Percentiles rank a stretch among this genome's conserved stretches.
These are phyloP conservation scores for Falco columbarius DNA, from an alignment of 2,797 vertebrate species.

Conservation along the genomic window DNA sequence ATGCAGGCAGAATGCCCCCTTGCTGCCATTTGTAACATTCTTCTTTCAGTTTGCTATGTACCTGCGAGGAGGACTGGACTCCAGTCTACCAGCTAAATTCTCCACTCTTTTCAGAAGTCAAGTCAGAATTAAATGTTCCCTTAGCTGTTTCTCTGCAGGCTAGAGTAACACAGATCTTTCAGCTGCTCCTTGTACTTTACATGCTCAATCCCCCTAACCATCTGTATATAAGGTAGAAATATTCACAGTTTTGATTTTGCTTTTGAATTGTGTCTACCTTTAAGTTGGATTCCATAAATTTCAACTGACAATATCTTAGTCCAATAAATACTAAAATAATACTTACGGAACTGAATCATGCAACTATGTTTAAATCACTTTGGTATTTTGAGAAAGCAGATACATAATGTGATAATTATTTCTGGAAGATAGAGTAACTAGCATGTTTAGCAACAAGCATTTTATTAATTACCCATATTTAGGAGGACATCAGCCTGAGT, in stretches of 20 bases:
- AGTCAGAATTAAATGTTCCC: not conserved
- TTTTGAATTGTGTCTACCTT: not conserved
- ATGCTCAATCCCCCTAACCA: not conserved
- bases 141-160: fast-evolving
- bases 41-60: not conserved
- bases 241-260: not conserved
- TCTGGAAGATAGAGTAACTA: not conserved
- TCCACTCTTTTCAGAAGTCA: not conserved
- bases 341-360: not conserved
- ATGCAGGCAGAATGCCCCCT: not conserved
- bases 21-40: not conserved
- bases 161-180: not conserved
- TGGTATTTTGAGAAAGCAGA: not conserved
- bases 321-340: not conserved
- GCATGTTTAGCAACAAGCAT: not conserved
- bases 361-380: not conserved
- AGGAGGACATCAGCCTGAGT: not conserved
- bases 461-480: not conserved
- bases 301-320: not conserved
- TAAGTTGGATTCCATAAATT: not conserved
- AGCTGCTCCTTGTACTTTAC: not conserved
- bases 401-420: not conserved
- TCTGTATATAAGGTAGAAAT: not conserved
- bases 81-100: not conserved
- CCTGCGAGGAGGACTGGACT: not conserved